Evolutionary conservation across 1,140 invertebrate genomes (phyloP), one percentile per base, ranked within the genome.

Genomic region (Brachionus paranguensis): DNA sequence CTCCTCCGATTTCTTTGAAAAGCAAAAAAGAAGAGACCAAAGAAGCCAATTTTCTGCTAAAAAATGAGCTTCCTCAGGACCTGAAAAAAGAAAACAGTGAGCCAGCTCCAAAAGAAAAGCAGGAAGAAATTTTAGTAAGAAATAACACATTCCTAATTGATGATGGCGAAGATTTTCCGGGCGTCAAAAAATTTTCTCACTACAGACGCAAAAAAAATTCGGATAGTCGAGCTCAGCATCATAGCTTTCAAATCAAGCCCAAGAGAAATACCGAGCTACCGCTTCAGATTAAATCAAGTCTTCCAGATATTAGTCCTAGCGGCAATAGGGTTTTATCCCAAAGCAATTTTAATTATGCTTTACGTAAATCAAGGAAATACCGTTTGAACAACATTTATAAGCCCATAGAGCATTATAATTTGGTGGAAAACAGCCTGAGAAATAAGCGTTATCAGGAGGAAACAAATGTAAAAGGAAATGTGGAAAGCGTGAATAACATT

Each of bases 331-430:
- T 29, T 37, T 27, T 24, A 27, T 24, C 43, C 8, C 72, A 76
- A 1, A 76, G 50, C 29, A 76, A 33, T 50, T 76, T 76, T 29
- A 76, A 76, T 27, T 27, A 50, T 76, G 72, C 47, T 27, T 14
- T 76, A 14, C 43, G 72, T 27, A 76, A 76, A 37, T 76, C 72
- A 14, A 47, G 72, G 24, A 76, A 76, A 27, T 50, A 27, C 20
- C 43, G 72, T 20, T 27, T 76, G 47, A 76, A 47, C 17, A 76
- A 76, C 20, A 76, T 76, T 53, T 76, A 76, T 29, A 76, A 50
- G 20, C 72, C 72, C 1, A 33, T 76, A 47, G 72, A 76, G 41
- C 43, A 76, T 76, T 24, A 50, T 50, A 43, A 76, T 76, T 76
- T 50, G 47, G 45, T 41, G 7, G 68, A 72, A 20, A 41, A 72